Percentiles rank a stretch among this genome's conserved stretches.
These are phyloP conservation scores for Eudyptes chrysolophus DNA, from an alignment of 2,113 vertebrate species.

Conservation along the genomic window DNA sequence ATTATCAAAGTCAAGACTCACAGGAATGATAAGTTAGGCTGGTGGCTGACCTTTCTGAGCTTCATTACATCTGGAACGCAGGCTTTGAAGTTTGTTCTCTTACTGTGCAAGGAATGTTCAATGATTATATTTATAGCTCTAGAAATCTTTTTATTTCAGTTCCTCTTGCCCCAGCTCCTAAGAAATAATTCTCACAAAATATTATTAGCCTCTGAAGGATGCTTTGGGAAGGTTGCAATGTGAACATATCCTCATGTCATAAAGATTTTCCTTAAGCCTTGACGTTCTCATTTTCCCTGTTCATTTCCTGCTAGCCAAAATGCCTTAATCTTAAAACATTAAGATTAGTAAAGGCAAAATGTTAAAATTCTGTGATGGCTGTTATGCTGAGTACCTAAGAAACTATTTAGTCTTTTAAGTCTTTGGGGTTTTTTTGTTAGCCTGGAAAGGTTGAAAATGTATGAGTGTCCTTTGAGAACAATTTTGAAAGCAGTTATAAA, in stretches of 20 bases:
- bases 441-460: background rate
- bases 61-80: background rate
- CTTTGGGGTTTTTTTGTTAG: background rate
- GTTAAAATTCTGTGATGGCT: background rate
- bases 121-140: background rate
- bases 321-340: background rate
- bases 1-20: background rate
- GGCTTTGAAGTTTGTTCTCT: conserved; percentile 17
- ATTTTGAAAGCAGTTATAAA: background rate
- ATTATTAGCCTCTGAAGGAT: background rate
- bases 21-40: background rate
- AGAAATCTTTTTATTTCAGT: conserved; percentile 6
- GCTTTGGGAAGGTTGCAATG: background rate
- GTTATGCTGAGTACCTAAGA: background rate
- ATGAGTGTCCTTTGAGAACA: background rate
- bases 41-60: background rate
- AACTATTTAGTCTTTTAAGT: background rate
- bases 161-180: background rate
- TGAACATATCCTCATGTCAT: background rate
- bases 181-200: background rate
- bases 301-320: background rate
- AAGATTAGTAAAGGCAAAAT: background rate
- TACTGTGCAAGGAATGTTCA: background rate
- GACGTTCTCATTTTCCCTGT: background rate
- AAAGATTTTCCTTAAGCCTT: background rate